These are phyloP conservation scores for Rhynchomys soricoides DNA, from an alignment of 2,113 vertebrate species.

Conservation along the genomic window DNA sequence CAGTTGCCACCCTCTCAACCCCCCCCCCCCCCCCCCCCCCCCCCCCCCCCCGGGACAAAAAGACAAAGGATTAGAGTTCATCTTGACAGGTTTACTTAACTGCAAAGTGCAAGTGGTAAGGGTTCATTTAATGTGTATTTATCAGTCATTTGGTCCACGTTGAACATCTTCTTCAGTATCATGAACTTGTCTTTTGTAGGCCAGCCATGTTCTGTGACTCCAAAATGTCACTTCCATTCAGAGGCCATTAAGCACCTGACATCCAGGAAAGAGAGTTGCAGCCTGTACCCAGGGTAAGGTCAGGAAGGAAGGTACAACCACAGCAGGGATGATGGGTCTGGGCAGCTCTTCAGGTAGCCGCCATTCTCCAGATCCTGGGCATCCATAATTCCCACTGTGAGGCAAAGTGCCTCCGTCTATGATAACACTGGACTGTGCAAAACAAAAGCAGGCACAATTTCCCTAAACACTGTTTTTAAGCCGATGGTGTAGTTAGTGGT, in stretches of 20 bases:
- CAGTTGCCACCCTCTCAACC: background rate
- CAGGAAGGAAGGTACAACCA: slow-evolving; percentile 70
- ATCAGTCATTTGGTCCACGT: background rate
- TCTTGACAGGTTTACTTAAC: background rate
- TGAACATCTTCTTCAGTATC: slow-evolving; percentile 33
- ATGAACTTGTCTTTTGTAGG: slow-evolving; percentile 54
- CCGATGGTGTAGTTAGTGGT: slow-evolving; percentile 75
- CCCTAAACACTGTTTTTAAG: slow-evolving; percentile 80
- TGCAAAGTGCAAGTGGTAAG: background rate
- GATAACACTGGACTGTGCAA: slow-evolving; percentile 73
- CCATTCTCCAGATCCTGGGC: slow-evolving; percentile 53
- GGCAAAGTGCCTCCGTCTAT: slow-evolving; percentile 52
- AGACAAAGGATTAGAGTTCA: background rate
- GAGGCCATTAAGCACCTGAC: slow-evolving; percentile 72
- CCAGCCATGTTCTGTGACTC: slow-evolving; percentile 24
- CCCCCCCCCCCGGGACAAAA: background rate
- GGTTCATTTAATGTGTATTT: background rate
- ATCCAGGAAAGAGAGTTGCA: slow-evolving; percentile 58
- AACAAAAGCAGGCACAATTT: slow-evolving; percentile 71
- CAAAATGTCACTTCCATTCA: slow-evolving; percentile 45
- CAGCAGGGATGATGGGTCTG: slow-evolving; percentile 47
- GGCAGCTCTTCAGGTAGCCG: slow-evolving; percentile 75
- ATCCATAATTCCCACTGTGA: background rate
- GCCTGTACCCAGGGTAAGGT: slow-evolving; percentile 44
- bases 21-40: background rate